Conservation (phyloP, 2,113 vertebrate genomes). For the Baryphthengus martii region DNA sequence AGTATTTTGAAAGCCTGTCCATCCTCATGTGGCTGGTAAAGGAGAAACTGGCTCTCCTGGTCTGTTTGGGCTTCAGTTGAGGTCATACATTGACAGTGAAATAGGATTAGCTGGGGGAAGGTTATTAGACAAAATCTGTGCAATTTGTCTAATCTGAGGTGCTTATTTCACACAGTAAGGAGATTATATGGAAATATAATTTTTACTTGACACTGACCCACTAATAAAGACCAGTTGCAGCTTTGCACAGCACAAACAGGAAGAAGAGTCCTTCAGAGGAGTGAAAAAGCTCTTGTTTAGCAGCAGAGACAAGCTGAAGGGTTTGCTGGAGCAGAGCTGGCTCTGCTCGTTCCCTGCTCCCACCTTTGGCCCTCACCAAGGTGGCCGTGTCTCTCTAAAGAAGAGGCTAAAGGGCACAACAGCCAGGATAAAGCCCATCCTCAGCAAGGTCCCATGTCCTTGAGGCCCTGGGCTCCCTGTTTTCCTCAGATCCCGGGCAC, state of each 20-base stretch:
- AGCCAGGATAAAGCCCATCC: neutral
- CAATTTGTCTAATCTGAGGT: slow-evolving; percentile 48
- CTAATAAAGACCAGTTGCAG: neutral
- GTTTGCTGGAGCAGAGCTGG: neutral
- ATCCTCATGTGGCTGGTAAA: fast-evolving
- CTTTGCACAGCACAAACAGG: neutral
- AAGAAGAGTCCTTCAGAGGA: fast-evolving
- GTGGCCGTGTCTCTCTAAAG: too few relatives aligned
- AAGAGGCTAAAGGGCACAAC: neutral
- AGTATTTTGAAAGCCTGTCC: neutral
- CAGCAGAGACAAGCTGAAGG: neutral
- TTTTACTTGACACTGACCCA: slow-evolving; percentile 31
- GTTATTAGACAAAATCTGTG: slow-evolving; percentile 15
- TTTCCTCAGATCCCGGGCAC: fast-evolving
- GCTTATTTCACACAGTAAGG: slow-evolving; percentile 42
- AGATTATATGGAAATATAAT: slow-evolving; percentile 44
- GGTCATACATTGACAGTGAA: neutral
- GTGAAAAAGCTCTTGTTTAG: fast-evolving
- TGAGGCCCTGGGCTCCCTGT: neutral
- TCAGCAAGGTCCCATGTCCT: fast-evolving
- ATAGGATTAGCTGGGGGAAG: slow-evolving; percentile 14
- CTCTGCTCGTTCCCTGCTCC: neutral
- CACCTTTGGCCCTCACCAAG: fast-evolving
- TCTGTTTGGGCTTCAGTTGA: fast-evolving
- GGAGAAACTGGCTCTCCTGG: neutral